Evolutionary conservation across 2,113 vertebrate genomes (phyloP), one percentile per base, ranked within the genome.

Genomic region (Urocynchramus pylzowi): DNA sequence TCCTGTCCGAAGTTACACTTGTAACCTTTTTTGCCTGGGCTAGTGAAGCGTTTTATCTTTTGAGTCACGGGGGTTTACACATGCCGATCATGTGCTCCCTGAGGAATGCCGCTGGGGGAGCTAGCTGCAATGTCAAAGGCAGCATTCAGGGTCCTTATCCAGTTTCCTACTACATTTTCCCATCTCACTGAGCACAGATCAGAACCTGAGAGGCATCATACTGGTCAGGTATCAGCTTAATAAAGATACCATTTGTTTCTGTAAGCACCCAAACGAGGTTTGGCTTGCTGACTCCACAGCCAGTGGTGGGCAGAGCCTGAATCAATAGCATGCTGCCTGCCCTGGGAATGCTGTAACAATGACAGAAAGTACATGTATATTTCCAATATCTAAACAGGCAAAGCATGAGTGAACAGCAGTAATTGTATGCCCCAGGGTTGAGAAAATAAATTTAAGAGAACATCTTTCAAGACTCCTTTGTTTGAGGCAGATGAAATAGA

Each of bases 381-480:
- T 82, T 85, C 54, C 63, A 56, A 2, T n/a, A 79, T 13, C 65
- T 84, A 45, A 89, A 70, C 7, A 54, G 2, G 27, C n/a, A 69
- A 94, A 83, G 78, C 70, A 31, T 50, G 79, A 83, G 56, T 63
- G 87, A 94, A 35, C 82, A 86, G 82, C 67, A 74, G 71, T 85
- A 94, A 93, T 74, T 85, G 42, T 39, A 15, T 87, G 47, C 45
- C 75, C 45, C 33, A n/a, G 70, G 54, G 53, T 2, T 53, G 59
- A 87, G 82, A 89, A 94, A 94, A 89, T 85, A 52, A 87, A 60
- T 90, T 76, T 56, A 16, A 85, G 64, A 90, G 53, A 85, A 47
- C 53, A 59, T 83, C 70, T 84, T 95, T 60, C 44, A 69, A 61
- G 26, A 84, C 37, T 64, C 61, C 56, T 95, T 95, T 88, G 31